phyloP scores from a whole-genome alignment of 2,888 invertebrate species.

The Lasius fuliginosus region DNA sequence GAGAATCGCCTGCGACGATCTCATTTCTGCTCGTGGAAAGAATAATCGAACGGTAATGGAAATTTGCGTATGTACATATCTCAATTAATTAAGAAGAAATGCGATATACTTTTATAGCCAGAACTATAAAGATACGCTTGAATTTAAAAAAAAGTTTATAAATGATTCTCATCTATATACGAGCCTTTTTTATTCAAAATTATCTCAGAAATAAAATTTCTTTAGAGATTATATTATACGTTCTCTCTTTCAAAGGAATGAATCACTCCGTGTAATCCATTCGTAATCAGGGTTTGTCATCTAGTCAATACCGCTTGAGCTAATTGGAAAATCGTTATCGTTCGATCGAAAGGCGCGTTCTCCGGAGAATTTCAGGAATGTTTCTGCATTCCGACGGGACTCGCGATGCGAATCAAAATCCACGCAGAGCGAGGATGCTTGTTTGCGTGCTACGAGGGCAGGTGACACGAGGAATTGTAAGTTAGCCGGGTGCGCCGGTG shows the following conservation, averaged over 20 bases:
- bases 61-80: slow-evolving; percentile 10
- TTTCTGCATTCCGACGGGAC: slow-evolving; percentile 16
- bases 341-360: slow-evolving; percentile 12
- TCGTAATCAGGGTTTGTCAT: not conserved
- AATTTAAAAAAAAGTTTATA: not conserved
- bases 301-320: not conserved
- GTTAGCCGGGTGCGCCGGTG: slow-evolving; percentile 76
- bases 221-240: not conserved
- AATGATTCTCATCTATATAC: not conserved
- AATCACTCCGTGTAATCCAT: not conserved
- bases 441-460: slow-evolving; percentile 73
- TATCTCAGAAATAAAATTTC: not conserved
- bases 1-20: not conserved
- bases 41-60: slow-evolving; percentile 18
- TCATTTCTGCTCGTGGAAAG: not conserved
- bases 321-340: slow-evolving; percentile 45
- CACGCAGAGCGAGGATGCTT: slow-evolving; percentile 59
- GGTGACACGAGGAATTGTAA: slow-evolving; percentile 72
- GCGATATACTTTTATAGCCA: not conserved
- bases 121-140: not conserved
- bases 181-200: not conserved
- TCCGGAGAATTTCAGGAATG: slow-evolving; percentile 38
- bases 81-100: slow-evolving; percentile 7
- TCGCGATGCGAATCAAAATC: slow-evolving; percentile 61
- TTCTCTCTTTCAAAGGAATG: not conserved